Percentiles rank a stretch among this genome's conserved stretches.
phyloP scores from a whole-genome alignment of 2,113 vertebrate species.

The Nothobranchius furzeri region DNA sequence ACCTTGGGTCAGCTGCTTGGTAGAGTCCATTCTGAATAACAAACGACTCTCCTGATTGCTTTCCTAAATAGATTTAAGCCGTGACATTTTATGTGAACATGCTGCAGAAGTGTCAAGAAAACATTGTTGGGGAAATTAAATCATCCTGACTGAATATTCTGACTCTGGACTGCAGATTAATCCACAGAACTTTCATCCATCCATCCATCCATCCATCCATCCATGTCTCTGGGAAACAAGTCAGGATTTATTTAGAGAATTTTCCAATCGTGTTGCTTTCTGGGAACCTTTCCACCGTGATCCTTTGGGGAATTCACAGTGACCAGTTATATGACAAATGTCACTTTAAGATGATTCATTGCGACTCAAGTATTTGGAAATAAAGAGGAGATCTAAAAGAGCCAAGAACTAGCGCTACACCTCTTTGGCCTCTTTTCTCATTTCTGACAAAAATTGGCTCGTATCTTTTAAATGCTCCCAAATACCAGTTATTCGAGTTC shows the following conservation, averaged over 20 bases:
- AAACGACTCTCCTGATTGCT: too few species aligned
- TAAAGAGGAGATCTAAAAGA: conserved; percentile 16
- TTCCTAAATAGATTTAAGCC: too few species aligned
- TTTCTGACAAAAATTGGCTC: conserved; percentile 1
- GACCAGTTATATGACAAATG: conserved; percentile 19
- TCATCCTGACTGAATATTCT: too few species aligned
- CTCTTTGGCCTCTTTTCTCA: neutral
- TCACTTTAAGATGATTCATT: conserved; percentile 42
- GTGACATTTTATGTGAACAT: neutral
- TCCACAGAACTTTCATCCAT: neutral
- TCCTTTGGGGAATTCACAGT: conserved; percentile 15
- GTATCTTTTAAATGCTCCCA: too few species aligned
- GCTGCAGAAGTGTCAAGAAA: neutral
- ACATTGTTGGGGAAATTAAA: neutral
- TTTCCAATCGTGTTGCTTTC: neutral
- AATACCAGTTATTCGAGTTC: conserved; percentile 19
- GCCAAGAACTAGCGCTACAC: conserved; percentile 15
- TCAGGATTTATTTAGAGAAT: neutral
- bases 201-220: too few species aligned
- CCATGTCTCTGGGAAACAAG: neutral
- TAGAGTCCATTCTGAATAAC: too few species aligned
- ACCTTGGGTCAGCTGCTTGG: too few species aligned
- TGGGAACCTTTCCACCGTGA: neutral
- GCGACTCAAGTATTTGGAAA: conserved; percentile 40
- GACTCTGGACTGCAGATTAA: neutral